Evolutionary conservation across 2,113 vertebrate species (phyloP).

Genomic region (Oreochromis aureus): DNA sequence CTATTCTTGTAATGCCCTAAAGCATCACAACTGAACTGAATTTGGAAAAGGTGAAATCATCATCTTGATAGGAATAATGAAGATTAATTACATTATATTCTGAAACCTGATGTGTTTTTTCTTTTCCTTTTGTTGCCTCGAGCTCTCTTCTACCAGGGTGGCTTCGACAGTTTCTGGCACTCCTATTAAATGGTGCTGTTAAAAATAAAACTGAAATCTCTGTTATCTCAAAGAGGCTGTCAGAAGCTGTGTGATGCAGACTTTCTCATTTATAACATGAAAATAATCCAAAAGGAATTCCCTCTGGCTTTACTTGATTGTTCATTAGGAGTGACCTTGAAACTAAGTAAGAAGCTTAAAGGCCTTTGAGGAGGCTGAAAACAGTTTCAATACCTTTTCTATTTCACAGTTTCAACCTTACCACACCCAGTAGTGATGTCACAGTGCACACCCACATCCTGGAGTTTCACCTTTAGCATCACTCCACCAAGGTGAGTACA

Average conservation of each 20-base stretch:
- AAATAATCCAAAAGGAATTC: neutral
- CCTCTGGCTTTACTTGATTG: neutral
- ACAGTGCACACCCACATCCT: neutral
- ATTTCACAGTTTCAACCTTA: neutral
- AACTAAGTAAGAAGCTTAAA: neutral
- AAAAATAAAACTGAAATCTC: constrained; percentile 15
- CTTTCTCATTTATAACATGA: neutral
- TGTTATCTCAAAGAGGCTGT: constrained; percentile 11
- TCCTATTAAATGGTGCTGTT: neutral
- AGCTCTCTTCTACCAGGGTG: constrained; percentile 29
- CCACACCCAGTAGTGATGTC: neutral
- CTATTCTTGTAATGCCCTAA: neutral
- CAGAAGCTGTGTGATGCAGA: neutral
- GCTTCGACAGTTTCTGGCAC: neutral
- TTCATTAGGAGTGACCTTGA: neutral
- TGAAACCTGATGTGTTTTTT: constrained; percentile 13
- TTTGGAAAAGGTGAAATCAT: neutral
- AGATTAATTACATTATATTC: constrained; percentile 19
- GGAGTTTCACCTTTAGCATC: neutral
- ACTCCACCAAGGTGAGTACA: neutral
- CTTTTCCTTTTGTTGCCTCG: neutral
- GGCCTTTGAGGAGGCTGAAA: neutral
- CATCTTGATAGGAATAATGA: neutral
- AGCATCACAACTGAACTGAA: neutral
- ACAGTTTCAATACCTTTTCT: neutral